These are phyloP conservation scores for Pelochelys cantorii DNA, from an alignment of 2,797 vertebrate species.

Conservation along the genomic window DNA sequence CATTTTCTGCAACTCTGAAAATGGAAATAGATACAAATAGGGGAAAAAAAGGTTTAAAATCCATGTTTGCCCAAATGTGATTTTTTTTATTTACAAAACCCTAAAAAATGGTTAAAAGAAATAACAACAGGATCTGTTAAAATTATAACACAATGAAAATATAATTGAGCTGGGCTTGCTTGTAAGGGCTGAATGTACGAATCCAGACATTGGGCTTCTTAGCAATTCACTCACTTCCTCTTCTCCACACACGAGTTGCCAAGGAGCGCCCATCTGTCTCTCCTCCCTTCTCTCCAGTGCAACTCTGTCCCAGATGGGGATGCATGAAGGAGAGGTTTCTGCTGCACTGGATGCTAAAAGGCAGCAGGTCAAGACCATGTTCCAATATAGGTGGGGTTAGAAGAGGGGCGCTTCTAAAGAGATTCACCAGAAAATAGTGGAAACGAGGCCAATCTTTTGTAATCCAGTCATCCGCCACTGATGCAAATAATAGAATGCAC, in stretches of 20 bases:
- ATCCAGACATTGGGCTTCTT: background rate
- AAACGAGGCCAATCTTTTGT: background rate
- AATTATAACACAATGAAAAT: background rate
- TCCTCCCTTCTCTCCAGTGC: background rate
- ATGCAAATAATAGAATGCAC: rapidly evolving
- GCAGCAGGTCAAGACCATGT: background rate
- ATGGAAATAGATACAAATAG: background rate
- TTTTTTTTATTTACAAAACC: background rate
- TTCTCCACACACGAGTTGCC: background rate
- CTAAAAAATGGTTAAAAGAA: background rate
- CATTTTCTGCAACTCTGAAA: background rate
- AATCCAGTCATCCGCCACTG: background rate
- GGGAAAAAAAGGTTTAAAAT: background rate
- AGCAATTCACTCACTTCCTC: background rate
- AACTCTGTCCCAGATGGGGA: too few relatives aligned
- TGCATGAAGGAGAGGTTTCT: background rate
- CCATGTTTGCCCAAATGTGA: background rate
- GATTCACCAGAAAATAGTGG: background rate
- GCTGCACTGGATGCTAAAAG: background rate
- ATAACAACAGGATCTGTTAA: background rate
- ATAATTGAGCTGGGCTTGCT: background rate
- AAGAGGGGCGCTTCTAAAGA: background rate
- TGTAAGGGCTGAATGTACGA: background rate
- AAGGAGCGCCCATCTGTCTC: background rate
- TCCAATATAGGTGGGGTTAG: background rate